Percentiles rank a stretch among this genome's conserved stretches.
These are phyloP conservation scores for Lagocephalus sceleratus DNA, from an alignment of 2,797 vertebrate genomes.

Conservation along the genomic window DNA sequence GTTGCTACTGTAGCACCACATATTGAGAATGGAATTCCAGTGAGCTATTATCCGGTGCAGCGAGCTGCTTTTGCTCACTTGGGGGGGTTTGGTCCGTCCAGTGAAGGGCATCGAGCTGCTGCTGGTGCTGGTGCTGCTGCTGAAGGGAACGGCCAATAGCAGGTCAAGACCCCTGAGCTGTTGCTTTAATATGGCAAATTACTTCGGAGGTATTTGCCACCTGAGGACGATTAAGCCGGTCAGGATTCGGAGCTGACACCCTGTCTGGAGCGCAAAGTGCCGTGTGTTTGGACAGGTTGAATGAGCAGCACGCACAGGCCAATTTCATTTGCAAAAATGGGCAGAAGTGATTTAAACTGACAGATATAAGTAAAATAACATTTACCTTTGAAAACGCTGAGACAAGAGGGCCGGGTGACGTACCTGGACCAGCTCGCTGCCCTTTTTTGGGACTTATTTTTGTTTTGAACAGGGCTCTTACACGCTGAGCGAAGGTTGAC, in stretches of 20 bases:
- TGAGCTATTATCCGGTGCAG: background rate
- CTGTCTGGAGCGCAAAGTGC: constrained; percentile 33
- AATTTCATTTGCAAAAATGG: constrained; percentile 8
- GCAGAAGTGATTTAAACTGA: background rate
- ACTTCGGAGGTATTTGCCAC: constrained; percentile 63
- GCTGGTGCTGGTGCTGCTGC: no score
- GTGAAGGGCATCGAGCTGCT: constrained; percentile 50
- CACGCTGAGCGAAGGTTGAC: no score
- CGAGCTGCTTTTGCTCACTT: constrained; percentile 20
- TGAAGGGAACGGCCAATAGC: constrained; percentile 49
- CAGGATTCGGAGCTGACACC: constrained; percentile 48
- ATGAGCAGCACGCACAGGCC: constrained; percentile 11
- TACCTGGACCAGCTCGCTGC: background rate
- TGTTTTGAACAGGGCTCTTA: no score
- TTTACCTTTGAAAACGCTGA: background rate
- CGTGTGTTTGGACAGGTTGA: constrained; percentile 47
- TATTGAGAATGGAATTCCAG: constrained; percentile 34
- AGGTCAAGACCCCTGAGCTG: constrained; percentile 44
- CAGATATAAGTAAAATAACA: background rate
- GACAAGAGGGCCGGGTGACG: background rate
- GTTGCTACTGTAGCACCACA: constrained; percentile 16
- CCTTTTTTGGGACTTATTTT: no score
- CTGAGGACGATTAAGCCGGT: constrained; percentile 62
- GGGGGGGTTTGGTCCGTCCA: constrained; percentile 44
- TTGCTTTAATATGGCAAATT: constrained; percentile 61